These are phyloP conservation scores for Misgurnus anguillicaudatus DNA, from an alignment of 2,113 vertebrate genomes.

Conservation along the genomic window DNA sequence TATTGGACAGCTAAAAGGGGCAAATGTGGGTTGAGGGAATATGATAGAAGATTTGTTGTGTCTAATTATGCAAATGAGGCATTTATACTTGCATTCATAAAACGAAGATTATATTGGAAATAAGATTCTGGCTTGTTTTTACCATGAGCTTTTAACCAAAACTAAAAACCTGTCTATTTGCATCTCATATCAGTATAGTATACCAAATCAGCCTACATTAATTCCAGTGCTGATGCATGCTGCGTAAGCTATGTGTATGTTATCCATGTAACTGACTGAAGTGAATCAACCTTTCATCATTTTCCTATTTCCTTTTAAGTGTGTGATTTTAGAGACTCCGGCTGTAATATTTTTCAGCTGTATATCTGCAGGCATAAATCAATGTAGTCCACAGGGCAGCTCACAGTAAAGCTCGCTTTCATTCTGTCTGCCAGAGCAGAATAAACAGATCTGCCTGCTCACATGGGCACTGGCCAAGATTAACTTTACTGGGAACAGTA, in stretches of 20 bases:
- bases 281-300: slow-evolving; percentile 22
- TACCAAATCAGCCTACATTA: not conserved
- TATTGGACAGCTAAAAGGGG: not conserved
- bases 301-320: slow-evolving; percentile 15
- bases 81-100: not conserved
- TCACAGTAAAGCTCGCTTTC: slow-evolving; percentile 32
- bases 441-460: slow-evolving; percentile 52
- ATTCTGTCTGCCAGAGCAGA: slow-evolving; percentile 44
- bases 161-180: not conserved
- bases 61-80: not conserved
- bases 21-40: not conserved
- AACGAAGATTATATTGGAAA: not conserved
- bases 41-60: not conserved
- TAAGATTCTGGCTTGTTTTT: not conserved
- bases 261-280: not conserved
- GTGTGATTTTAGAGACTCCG: slow-evolving; percentile 22
- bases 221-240: not conserved
- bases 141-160: not conserved
- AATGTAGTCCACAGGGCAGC: slow-evolving; percentile 26
- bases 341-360: slow-evolving; percentile 35
- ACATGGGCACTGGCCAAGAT: slow-evolving; percentile 56
- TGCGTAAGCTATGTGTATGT: not conserved
- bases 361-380: slow-evolving; percentile 47
- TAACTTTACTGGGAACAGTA: slow-evolving; percentile 60
- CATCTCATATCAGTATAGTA: not conserved